Evolutionary conservation across 2,888 invertebrate genomes (phyloP).

Genomic region (Mythimna impura): DNA sequence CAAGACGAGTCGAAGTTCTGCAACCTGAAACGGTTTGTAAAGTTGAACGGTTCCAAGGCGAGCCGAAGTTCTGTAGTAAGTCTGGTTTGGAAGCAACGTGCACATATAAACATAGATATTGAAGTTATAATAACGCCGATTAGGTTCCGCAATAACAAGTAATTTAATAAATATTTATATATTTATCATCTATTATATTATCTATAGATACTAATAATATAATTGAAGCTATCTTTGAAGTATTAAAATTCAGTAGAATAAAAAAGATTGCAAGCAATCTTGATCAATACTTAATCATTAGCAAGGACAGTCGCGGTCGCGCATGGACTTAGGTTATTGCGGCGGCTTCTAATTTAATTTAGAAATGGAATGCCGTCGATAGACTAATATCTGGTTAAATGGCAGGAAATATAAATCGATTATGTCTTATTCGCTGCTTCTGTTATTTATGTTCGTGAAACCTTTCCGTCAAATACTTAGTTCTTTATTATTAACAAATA

Average conservation of each 20-base stretch:
- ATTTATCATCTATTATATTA: neutral
- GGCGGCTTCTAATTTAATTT: neutral
- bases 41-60: slow-evolving; percentile 11
- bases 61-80: slow-evolving; percentile 8
- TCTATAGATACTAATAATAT: neutral
- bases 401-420: neutral
- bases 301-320: slow-evolving; percentile 2
- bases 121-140: neutral
- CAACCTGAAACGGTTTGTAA: too few species aligned
- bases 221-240: neutral
- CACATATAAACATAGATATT: neutral
- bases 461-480: too few species aligned
- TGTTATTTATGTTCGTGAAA: too few species aligned
- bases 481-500: too few species aligned
- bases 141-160: too few species aligned
- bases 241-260: neutral
- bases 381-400: neutral
- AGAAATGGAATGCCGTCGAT: neutral
- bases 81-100: slow-evolving; percentile 15
- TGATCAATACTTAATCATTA: neutral
- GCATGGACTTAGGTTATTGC: neutral
- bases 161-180: too few species aligned
- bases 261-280: neutral
- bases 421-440: neutral
- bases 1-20: too few species aligned